Evolutionary conservation across 2,113 vertebrate species (phyloP), one percentile per base, ranked within the genome.

Genomic region (Poeciliopsis turrubarensis): DNA sequence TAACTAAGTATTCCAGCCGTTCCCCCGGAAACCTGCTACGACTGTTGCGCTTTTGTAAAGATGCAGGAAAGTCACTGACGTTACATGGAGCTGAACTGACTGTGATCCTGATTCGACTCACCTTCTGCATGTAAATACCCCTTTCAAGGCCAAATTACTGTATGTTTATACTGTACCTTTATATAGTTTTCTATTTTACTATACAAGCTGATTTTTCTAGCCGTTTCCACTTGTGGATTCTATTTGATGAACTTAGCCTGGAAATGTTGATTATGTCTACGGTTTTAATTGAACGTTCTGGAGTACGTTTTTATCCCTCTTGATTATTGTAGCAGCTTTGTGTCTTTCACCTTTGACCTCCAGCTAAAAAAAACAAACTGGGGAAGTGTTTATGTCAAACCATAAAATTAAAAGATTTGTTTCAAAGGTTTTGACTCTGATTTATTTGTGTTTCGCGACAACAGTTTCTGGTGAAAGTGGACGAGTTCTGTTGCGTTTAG

Each of bases 131-230:
- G 82, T 91, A 89, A 85, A 92, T 84, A 86, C 27, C 85, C 87
- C 84, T 93, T 79, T 88, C 88, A 93, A 96, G 96, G 96, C 96
- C 96, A 97, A 98, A 97, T 95, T 96, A 70, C 82, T 84, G 74
- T 83, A 95, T 96, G 97, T 97, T 97, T 97, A 96, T 97, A 97
- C 94, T 97, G 96, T 97, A 98, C 94, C 95, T 96, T 95, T 96
- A 97, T 96, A 98, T 96, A 96, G 51, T 97, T 97, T 97, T 97
- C 95, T 98, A 97, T 98, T 97, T 99, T 98, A 97, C 96, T 97
- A 97, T 94, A 87, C 92, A 85, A 94, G 90, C 95, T 93, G 86
- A 91, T 97, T 98, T 98, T 98, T 97, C 94, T 96, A 97, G 97
- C 95, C 94, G 94, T 92, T 92, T 90, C 90, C 86, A 94, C 94